These are phyloP conservation scores for Panagrolaimus sp. DNA, from an alignment of 1,140 invertebrate genomes.

Conservation along the genomic window DNA sequence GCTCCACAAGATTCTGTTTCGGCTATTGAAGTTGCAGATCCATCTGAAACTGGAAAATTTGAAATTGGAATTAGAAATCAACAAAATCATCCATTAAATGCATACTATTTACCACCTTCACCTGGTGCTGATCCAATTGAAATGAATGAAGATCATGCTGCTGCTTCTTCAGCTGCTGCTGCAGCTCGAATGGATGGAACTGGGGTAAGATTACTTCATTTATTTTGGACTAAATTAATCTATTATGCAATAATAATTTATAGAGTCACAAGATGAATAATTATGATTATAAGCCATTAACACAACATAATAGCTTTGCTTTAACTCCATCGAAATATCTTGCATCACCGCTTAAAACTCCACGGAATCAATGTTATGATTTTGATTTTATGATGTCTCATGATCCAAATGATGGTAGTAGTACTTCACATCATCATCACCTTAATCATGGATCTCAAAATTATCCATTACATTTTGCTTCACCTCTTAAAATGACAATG, in stretches of 20 bases:
- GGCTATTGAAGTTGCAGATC: conserved; percentile 16
- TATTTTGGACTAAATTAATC: too few species aligned
- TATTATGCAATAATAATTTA: background rate
- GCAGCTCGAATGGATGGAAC: background rate
- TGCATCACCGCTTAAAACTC: background rate
- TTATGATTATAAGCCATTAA: background rate
- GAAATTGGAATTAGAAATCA: conserved; percentile 27
- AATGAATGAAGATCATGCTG: background rate
- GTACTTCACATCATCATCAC: conserved; percentile 17
- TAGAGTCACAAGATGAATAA: background rate
- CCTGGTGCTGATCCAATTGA: background rate
- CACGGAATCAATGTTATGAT: background rate
- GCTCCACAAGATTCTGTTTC: conserved; percentile 40
- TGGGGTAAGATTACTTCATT: background rate
- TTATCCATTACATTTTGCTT: conserved; percentile 15
- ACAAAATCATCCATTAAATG: conserved; percentile 18
- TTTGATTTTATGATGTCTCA: conserved; percentile 11
- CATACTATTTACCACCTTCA: conserved; percentile 14
- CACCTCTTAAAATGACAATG: conserved; percentile 28
- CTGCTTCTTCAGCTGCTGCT: background rate
- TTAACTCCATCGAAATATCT: background rate
- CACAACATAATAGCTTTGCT: background rate
- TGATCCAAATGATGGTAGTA: background rate
- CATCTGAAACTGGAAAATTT: conserved; percentile 14
- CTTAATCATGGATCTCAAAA: conserved; percentile 12